A percentile compares a stretch with the other conserved stretches of the same genome.
These are phyloP conservation scores for Bergia puertoricense DNA, from an alignment of 92 coral and sea anemone genomes.

Conservation along the genomic window DNA sequence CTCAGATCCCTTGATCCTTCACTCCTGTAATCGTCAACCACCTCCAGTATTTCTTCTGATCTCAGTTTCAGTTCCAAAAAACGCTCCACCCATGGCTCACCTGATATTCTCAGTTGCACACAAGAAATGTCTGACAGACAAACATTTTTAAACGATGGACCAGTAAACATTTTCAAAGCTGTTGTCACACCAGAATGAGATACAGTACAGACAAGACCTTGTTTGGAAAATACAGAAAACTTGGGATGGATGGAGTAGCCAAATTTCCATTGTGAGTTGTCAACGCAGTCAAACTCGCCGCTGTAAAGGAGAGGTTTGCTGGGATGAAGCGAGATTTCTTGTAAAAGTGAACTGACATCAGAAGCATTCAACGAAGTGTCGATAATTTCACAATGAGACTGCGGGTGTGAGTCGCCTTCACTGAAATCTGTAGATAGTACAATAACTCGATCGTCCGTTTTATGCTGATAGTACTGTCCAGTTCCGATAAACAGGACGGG, in stretches of 20 bases:
- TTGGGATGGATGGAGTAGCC: slow-evolving; percentile 60
- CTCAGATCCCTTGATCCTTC: slow-evolving; percentile 57
- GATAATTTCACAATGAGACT: slow-evolving; percentile 52
- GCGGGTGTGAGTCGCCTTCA: slow-evolving; percentile 16
- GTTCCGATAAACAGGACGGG: slow-evolving; percentile 64
- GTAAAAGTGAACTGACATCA: slow-evolving; percentile 53
- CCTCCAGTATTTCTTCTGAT: slow-evolving; percentile 51
- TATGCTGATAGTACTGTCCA: slow-evolving; percentile 75
- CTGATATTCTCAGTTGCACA: slow-evolving; percentile 67
- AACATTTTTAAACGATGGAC: slow-evolving; percentile 53
- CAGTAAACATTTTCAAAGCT: slow-evolving; percentile 54
- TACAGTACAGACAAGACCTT: slow-evolving; percentile 51
- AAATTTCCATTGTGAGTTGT: slow-evolving; percentile 67
- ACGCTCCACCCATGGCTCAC: slow-evolving; percentile 73
- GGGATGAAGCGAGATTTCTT: slow-evolving; percentile 45
- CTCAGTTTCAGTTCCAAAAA: slow-evolving; percentile 62
- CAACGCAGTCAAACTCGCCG: slow-evolving; percentile 77
- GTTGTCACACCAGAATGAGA: slow-evolving; percentile 33
- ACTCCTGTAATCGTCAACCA: slow-evolving; percentile 52
- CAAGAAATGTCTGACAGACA: slow-evolving; percentile 50
- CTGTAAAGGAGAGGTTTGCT: slow-evolving; percentile 36
- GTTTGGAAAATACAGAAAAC: slow-evolving; percentile 65
- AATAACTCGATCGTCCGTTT: slow-evolving; percentile 61
- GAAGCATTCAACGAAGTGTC: slow-evolving; percentile 60
- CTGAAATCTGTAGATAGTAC: slow-evolving; percentile 56